Evolutionary conservation across 2,113 vertebrate species (phyloP), one percentile per base, ranked within the genome.

Genomic region (Sinocyclocheilus maitianheensis): DNA sequence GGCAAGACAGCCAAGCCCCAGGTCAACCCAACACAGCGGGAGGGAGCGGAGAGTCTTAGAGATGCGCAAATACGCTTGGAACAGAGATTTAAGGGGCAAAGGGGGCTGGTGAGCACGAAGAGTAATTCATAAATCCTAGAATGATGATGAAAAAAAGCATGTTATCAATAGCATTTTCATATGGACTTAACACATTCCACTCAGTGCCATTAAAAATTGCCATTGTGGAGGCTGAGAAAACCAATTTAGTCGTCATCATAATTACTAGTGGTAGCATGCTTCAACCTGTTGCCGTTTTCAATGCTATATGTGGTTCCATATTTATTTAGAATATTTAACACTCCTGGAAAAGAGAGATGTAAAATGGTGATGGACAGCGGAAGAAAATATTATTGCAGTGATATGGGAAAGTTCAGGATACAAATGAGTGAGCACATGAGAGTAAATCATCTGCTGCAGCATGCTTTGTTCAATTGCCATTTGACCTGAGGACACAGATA

Each of bases 401-500:
- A 43, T 37, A 86, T 69, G 74, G 48, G 72, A 88, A 74, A 84
- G 62, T 22, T 74, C 48, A 77, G 62, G 71, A 83, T 84, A 58
- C 58, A 84, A 80, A 85, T 76, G 53, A 40, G 67, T 71, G 62
- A 67, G 80, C 84, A 87, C 88, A 58, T 87, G 88, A 88, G 87
- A 81, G 48, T 77, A 86, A 82, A 62, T 69, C 78, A 37, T 93
- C 89, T 92, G 94, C 93, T 92, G 88, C 89, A 85, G 92, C 90
- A 89, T 58, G 92, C 93, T 91, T 84, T 87, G 85, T 82, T 89
- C 84, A 69, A 84, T 78, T 58, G 82, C 87, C 9, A 78, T 89
- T 90, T 89, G 93, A 93, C 90, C 87, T 63, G 72, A 90, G 88
- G 89, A 93, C 91, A 93, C 84, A 89, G 94, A 93, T 94, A 91